phyloP scores from a whole-genome alignment of 2,113 vertebrate species.

The Oophaga pumilio region DNA sequence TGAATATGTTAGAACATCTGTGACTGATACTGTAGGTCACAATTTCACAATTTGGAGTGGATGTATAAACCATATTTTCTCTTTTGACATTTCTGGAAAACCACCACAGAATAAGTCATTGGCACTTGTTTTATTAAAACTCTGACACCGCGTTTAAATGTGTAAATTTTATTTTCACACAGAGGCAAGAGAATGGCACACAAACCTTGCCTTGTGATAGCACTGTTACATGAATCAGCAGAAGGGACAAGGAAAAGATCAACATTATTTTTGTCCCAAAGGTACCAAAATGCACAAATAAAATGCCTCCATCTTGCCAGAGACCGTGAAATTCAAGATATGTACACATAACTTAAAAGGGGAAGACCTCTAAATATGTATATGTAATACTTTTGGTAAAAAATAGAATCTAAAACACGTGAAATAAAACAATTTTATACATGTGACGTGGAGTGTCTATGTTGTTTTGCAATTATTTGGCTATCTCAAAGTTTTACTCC shows the following conservation, averaged over 20 bases:
- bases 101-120: background rate
- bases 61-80: background rate
- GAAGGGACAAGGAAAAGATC: constrained; percentile 1
- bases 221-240: constrained; percentile 18
- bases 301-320: background rate
- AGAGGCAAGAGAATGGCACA: constrained; percentile 48
- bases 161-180: constrained; percentile 55
- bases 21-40: background rate
- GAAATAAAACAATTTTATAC: constrained; percentile 17
- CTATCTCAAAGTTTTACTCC: background rate
- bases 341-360: constrained; percentile 19
- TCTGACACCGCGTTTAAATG: constrained; percentile 19
- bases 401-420: constrained; percentile 48
- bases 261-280: background rate
- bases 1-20: too few species aligned
- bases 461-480: constrained; percentile 25
- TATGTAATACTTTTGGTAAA: constrained; percentile 35
- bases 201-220: constrained; percentile 43
- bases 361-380: constrained; percentile 26
- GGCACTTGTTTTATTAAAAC: background rate
- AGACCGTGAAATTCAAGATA: constrained; percentile 20
- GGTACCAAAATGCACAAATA: constrained; percentile 20
- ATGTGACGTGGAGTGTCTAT: constrained; percentile 11
- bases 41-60: background rate
- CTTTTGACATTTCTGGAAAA: background rate